Percentiles rank a stretch among this genome's conserved stretches.
These are phyloP conservation scores for Nomada ferruginata DNA, from an alignment of 2,888 invertebrate genomes.

Conservation along the genomic window DNA sequence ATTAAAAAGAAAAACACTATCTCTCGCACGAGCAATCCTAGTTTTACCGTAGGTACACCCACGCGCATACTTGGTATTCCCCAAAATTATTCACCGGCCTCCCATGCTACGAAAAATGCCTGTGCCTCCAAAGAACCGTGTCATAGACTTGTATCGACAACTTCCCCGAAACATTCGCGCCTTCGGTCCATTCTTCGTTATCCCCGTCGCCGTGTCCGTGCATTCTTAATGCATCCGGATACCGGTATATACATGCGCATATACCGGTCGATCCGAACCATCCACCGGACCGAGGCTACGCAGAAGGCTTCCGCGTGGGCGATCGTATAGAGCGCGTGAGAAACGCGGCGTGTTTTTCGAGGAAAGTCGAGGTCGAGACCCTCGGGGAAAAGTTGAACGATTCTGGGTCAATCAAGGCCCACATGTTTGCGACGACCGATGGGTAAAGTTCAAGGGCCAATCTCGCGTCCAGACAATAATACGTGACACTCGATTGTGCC, in stretches of 20 bases:
- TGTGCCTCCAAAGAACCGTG: not conserved
- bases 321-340: conserved; percentile 48
- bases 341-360: conserved; percentile 47
- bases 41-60: too few species aligned
- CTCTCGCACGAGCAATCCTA: too few species aligned
- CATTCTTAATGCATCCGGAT: conserved; percentile 54
- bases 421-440: not conserved
- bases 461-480: too few species aligned
- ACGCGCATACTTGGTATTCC: too few species aligned
- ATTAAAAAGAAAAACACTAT: too few species aligned
- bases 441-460: conserved; percentile 9
- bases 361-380: conserved; percentile 38
- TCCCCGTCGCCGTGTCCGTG: not conserved
- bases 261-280: conserved; percentile 58
- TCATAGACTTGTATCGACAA: not conserved
- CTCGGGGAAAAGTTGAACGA: conserved; percentile 25
- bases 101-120: not conserved
- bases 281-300: conserved; percentile 63
- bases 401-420: conserved; percentile 14
- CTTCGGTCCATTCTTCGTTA: conserved; percentile 32
- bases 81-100: too few species aligned
- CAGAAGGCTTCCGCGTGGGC: conserved; percentile 67
- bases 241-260: conserved; percentile 41
- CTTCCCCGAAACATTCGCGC: conserved; percentile 29
- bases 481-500: too few species aligned